Evolutionary conservation across 2,888 invertebrate species (phyloP).

Genomic region (Drosophila kanekoi): DNA sequence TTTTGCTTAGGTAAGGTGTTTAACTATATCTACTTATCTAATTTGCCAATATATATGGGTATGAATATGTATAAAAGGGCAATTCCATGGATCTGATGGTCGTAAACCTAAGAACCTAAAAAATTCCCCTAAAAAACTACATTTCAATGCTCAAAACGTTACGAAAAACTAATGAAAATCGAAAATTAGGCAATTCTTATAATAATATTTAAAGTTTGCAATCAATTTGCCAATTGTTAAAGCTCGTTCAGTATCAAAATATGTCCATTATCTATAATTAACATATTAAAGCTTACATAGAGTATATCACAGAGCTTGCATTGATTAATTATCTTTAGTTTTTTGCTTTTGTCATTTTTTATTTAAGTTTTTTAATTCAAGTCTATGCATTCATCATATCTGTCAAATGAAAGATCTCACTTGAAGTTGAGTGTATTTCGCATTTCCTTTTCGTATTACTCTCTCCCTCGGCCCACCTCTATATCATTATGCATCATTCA

Average conservation of each 20-base stretch:
- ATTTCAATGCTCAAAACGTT: too few species aligned
- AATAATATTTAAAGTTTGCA: too few species aligned
- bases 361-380: slow-evolving; percentile 1
- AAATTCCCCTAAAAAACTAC: too few species aligned
- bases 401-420: slow-evolving; percentile 44
- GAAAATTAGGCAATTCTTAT: too few species aligned
- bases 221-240: too few species aligned
- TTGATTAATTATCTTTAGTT: slow-evolving; percentile 43
- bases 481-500: slow-evolving; percentile 46
- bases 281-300: not conserved
- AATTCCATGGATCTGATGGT: too few species aligned
- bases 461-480: slow-evolving; percentile 9
- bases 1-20: not conserved
- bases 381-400: slow-evolving; percentile 49
- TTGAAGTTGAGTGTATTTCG: slow-evolving; percentile 33
- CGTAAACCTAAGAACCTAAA: too few species aligned
- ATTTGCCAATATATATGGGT: too few species aligned
- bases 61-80: too few species aligned
- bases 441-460: slow-evolving; percentile 50
- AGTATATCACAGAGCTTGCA: slow-evolving; percentile 5
- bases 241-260: too few species aligned
- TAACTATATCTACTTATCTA: not conserved
- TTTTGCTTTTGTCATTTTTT: too few species aligned
- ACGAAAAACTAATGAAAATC: too few species aligned
- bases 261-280: not conserved